These are phyloP conservation scores for Antigone vipio DNA, from an alignment of 2,113 vertebrate species.

Conservation along the genomic window DNA sequence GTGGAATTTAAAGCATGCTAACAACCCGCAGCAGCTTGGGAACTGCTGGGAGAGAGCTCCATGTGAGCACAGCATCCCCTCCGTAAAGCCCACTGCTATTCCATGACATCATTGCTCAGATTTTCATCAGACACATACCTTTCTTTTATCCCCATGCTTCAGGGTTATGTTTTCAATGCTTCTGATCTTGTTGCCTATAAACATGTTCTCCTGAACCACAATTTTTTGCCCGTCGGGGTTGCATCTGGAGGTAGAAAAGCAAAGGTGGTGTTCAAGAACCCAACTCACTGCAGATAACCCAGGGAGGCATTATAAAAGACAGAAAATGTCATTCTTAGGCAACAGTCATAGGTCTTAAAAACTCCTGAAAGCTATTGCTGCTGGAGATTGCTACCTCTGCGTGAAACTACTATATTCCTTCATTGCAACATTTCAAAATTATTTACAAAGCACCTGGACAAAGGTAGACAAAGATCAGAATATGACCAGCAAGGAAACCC, in stretches of 20 bases:
- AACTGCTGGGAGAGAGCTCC: neutral
- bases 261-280: neutral
- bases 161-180: constrained; percentile 15
- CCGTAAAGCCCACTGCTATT: neutral
- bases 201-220: neutral
- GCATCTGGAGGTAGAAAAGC: constrained; percentile 48
- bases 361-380: neutral
- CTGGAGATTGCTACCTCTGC: neutral
- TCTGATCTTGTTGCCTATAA: constrained; percentile 40
- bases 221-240: neutral
- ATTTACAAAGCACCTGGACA: neutral
- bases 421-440: neutral
- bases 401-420: neutral
- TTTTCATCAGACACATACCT: constrained; percentile 17
- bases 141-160: neutral
- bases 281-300: neutral
- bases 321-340: neutral
- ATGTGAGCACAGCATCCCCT: neutral
- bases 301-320: neutral
- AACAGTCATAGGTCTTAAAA: neutral
- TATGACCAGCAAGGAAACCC: neutral
- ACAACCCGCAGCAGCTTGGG: constrained; percentile 16
- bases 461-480: neutral
- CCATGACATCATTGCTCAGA: neutral
- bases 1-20: constrained; percentile 55